Evolutionary conservation across 1,140 invertebrate genomes (phyloP).

Genomic region (Vanessa atalanta): DNA sequence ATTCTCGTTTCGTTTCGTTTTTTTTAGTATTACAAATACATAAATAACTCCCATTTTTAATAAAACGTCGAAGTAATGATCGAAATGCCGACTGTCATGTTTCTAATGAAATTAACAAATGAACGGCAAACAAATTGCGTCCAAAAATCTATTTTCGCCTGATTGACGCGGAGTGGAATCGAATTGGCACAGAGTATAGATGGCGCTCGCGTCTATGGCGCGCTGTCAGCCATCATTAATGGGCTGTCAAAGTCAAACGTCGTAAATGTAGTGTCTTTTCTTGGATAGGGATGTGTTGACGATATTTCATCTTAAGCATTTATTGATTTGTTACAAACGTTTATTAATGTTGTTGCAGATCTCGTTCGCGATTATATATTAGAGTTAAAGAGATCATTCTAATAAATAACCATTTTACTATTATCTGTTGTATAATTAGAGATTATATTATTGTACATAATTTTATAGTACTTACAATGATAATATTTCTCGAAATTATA

Average conservation of each 20-base stretch:
- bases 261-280: conserved; percentile 24
- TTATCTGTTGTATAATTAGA: too few species aligned
- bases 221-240: conserved; percentile 64
- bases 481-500: too few species aligned
- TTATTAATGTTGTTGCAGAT: background rate
- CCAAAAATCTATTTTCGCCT: conserved; percentile 54
- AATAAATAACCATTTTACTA: too few species aligned
- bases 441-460: too few species aligned
- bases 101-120: conserved; percentile 42
- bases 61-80: conserved; percentile 19
- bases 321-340: background rate
- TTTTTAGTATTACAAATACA: too few species aligned
- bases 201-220: conserved; percentile 47
- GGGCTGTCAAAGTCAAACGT: conserved; percentile 64
- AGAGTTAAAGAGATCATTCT: too few species aligned
- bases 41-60: too few species aligned
- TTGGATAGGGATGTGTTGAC: conserved; percentile 27
- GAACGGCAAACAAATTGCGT: conserved; percentile 43
- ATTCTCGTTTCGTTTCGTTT: too few species aligned
- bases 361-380: background rate
- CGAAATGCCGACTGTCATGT: conserved; percentile 35
- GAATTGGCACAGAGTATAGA: conserved; percentile 58
- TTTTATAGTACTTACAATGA: too few species aligned
- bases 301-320: conserved; percentile 3
- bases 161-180: conserved; percentile 60